Base-by-base conservation (phyloP, 1,140 invertebrate species). In the Halictus rubicundus region DNA sequence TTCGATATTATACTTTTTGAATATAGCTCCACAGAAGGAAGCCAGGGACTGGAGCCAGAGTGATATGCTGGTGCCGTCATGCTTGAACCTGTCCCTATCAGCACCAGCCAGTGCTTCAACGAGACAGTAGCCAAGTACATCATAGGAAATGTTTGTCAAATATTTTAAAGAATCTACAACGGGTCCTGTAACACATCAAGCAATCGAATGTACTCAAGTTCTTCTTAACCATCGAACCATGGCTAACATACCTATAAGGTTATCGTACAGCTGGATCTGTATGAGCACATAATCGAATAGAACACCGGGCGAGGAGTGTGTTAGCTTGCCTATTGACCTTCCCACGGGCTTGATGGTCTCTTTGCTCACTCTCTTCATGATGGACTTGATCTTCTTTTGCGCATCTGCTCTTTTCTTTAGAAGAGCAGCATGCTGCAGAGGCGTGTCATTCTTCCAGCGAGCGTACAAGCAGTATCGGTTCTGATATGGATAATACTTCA, bases 131-230 rank as follows among this genome's bases (percentile, higher is more conserved):
- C 98, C 97, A 78, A 99, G 94, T 70, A 99, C 97, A 92, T 99
- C 99, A 89, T 99, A 99, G 0, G 98, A 99, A 60, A 99, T 94
- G 73, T 96, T 96, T 37, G 98, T 99, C 84, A 99, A 94, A 93
- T 98, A 99, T 93, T 99, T 99, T 54, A 99, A 94, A 0, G 98
- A 98, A 92, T 99, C 99, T 49, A 99, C 99, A 16, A 99, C 98
- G 19, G 99, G 99, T 42, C 96, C 92, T 92, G 57, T 14, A 82
- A 82, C 0, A 46, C 14, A 25, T 21, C 0, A 27, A 49, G 63
- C 25, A 32, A 63, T 75, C 21, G 19, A 23, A 25, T 16, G 49
- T 21, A 64, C 10, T 23, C n/a, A 39, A 49, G 7, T 21, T 23
- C 19, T n/a, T 46, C 52, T 42, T n/a, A 16, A 70, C 52, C 21